Evolutionary conservation across 2,888 invertebrate species (phyloP), one percentile per base, ranked within the genome.

Genomic region (Eupsilia transversa): DNA sequence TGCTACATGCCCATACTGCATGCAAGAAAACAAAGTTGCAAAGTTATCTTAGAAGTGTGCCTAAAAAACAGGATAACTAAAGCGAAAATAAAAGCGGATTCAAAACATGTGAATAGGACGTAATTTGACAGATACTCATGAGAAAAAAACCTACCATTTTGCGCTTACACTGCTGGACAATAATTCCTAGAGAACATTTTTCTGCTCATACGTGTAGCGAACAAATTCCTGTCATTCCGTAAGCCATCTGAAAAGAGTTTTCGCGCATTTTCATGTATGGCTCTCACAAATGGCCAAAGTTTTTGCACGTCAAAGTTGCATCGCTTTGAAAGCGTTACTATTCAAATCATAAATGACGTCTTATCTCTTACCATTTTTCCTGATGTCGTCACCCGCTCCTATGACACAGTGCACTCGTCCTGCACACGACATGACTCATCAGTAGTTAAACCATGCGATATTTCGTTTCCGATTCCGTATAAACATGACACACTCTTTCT

Each of bases 401-500:
- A 65, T 30, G 61, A 61, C 52, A 60, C 63, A 30, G 5, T 68
- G 59, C 83, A 72, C 33, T 70, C 41, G 57, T 41, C 59, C 67
- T 77, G 63, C 75, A 67, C 38, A 14, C 6, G n/a, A 41, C 35
- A 59, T 77, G 73, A 79, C 66, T 67, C 74, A 74, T 56, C 38
- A 59, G 30, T 57, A 61, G 10, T 35, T 35, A 59, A 60, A 46
- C 20, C 46, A 38, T 78, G 27, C 59, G 68, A 76, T 56, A 64
- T 43, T 38, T 38, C 52, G 43, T 38, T 72, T 66, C 57, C 46
- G 52, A 56, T 82, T 80, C 54, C 54, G 17, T 60, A 33, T 30
- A 65, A 65, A 59, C 70, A 78, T 78, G 83, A 77, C 67, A 68
- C 56, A 71, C 60, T 70, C 46, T 59, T 60, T 69, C 52, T 60